Evolutionary conservation across 1,140 invertebrate species (phyloP).

Genomic region (Elysia chlorotica): DNA sequence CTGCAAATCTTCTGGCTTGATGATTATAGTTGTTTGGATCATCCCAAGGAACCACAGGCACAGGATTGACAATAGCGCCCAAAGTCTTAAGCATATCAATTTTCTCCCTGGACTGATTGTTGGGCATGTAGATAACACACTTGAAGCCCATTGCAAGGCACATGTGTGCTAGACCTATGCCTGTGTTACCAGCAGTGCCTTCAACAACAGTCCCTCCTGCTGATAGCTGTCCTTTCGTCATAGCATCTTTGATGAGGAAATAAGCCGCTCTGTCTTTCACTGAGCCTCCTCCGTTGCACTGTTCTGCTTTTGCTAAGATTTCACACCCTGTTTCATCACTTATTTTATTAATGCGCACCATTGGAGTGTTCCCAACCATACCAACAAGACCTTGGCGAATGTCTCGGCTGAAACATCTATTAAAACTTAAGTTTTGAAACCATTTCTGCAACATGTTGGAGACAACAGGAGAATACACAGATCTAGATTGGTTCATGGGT

Average conservation of each 20-base stretch:
- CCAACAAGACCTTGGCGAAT: conserved; percentile 52
- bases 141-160: conserved; percentile 60
- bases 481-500: no score
- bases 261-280: conserved; percentile 62
- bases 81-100: conserved; percentile 56
- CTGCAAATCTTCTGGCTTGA: conserved; percentile 57
- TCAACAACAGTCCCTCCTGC: conserved; percentile 62
- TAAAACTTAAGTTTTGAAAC: neutral
- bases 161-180: conserved; percentile 63
- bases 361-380: conserved; percentile 60
- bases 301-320: conserved; percentile 61
- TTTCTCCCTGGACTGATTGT: conserved; percentile 62
- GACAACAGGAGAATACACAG: no score
- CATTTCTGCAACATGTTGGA: neutral
- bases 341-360: conserved; percentile 57
- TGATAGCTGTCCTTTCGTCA: conserved; percentile 48
- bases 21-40: conserved; percentile 62
- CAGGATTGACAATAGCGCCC: conserved; percentile 55
- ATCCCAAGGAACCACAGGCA: conserved; percentile 57
- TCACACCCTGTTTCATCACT: conserved; percentile 63
- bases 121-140: conserved; percentile 63
- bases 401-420: conserved; percentile 8
- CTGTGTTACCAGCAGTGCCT: conserved; percentile 64
- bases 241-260: conserved; percentile 59
- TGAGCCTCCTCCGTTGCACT: conserved; percentile 62